Base-by-base conservation (phyloP, 2,888 invertebrate genomes). In the Dichetophora obliterata region DNA sequence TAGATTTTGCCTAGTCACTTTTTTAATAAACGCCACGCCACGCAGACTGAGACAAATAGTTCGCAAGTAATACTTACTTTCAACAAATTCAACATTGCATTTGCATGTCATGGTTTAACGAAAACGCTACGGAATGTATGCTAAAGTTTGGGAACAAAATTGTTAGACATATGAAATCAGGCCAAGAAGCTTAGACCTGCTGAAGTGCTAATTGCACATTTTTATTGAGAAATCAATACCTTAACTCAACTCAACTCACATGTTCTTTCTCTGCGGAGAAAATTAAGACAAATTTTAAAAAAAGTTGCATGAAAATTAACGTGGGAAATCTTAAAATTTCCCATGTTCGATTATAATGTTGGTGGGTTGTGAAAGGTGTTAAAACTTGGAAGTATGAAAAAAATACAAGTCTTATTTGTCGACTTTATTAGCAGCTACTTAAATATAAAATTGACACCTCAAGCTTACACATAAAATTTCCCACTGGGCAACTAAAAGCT, bases 391-490 rank as follows among this genome's bases (percentile, higher is more conserved):
- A 5, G 8, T 37, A 8, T 8, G 37, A 8, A 37, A 37, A 14
- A 59, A 14, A 43, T 11, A 0, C 19, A 14, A 14, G 11, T 14
- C 8, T 27, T 59, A 59, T 59, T 59, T 59, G 57, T 22, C 11
- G 3, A 24, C 9, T 27, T 27, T 5, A 27, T 59, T 59, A 59
- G 14, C 57, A 22, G 57, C 54, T 59, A 59, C 57, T 59, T 59
- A 59, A 59, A 59, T 59, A 59, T 59, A 59, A 59, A 59, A 59
- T 59, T 59, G 22, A 59, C 57, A 59, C 57, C 57, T 19, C 19
- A n/a, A 54, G 19, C n/a, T n/a, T 22, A n/a, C n/a, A 54, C 3
- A 19, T 19, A n/a, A 22, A 27, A 19, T 19, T 59, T 59, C 57
- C 57, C 57, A 59, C 57, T 6, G 57, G 24, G 19, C 57, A 3